These are phyloP conservation scores for Taeniopygia guttata DNA, from an alignment of 2,797 vertebrate species.

Conservation along the genomic window DNA sequence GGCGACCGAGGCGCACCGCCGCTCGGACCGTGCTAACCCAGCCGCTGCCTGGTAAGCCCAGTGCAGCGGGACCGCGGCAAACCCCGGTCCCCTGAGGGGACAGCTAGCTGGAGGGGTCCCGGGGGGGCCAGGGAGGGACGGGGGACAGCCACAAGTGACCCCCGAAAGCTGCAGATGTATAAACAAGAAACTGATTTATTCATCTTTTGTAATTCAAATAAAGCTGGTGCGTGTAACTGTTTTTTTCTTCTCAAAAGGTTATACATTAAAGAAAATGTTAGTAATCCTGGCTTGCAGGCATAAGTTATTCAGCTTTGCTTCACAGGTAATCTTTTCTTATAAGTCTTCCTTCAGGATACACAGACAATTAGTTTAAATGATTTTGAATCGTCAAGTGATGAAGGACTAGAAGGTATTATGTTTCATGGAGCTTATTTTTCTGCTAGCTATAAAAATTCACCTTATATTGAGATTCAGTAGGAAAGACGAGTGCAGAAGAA, in stretches of 20 bases:
- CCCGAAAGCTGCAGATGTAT: too few species aligned
- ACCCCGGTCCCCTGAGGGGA: too few species aligned
- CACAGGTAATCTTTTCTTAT: background rate
- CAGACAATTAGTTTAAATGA: background rate
- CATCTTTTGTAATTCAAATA: background rate
- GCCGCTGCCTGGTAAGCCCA: too few species aligned
- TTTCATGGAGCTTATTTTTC: background rate
- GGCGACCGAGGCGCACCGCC: too few species aligned
- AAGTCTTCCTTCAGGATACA: background rate
- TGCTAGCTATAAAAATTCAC: background rate
- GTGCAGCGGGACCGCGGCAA: too few species aligned
- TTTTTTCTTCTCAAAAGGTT: background rate
- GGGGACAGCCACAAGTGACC: too few species aligned
- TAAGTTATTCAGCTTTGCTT: background rate
- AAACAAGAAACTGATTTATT: background rate
- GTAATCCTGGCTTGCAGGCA: background rate
- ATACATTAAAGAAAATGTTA: background rate
- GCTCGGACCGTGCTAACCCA: too few species aligned
- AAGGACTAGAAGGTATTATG: background rate
- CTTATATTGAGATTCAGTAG: background rate
- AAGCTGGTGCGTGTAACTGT: background rate
- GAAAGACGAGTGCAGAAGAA: background rate
- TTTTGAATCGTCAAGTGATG: background rate
- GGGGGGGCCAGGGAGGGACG: too few species aligned
- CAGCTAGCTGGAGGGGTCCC: too few species aligned